Base-by-base conservation (phyloP, 2,888 invertebrate genomes). In the Gibbula magus region DNA sequence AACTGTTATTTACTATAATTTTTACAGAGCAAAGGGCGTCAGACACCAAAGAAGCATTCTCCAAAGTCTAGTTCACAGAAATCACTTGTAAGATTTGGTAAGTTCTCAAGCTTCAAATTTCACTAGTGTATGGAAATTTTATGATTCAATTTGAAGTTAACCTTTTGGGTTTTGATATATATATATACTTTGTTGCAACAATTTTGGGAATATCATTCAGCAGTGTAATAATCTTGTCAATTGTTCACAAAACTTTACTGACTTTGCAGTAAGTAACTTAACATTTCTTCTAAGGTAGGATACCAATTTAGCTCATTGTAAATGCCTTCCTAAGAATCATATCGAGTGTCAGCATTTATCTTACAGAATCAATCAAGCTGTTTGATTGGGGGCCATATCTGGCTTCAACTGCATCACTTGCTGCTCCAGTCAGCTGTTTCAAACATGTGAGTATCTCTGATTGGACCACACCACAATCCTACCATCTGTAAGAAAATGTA, bases 311-410 rank as follows among this genome's bases (percentile, higher is more conserved):
- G 18, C 18, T 56, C 1, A 8, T 56, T 25, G 22, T 3, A 56
- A n/a, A 56, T 56, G 56, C n/a, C 22, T 56, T 56, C 13, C 73
- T 73, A n/a, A 16, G n/a, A 53, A 70, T 3, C n/a, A 77, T 5
- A 13, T 25, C 54, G 8, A 35, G 61, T 29, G 32, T 51, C 16
- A 39, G 10, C 51, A 67, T 74, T 74, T 75, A 4, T 56, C 39
- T 80, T 84, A 22, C 79, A 88, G 89, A 87, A 79, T 80, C 80
- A 53, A 77, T 84, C 8, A 86, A 86, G 77, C 86, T 86, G 8
- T 98, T 97, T 92, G 94, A 94, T 77, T 98, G 97, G 97, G 94
- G 95, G 76, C 93, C 94, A 0, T 97, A 97, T 93, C 93, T 97
- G 52, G 94, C 91, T 53, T 89, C 92, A 74, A 95, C 84, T 94